phyloP scores from a whole-genome alignment of 2,113 vertebrate genomes.

The Donacobius atricapilla region DNA sequence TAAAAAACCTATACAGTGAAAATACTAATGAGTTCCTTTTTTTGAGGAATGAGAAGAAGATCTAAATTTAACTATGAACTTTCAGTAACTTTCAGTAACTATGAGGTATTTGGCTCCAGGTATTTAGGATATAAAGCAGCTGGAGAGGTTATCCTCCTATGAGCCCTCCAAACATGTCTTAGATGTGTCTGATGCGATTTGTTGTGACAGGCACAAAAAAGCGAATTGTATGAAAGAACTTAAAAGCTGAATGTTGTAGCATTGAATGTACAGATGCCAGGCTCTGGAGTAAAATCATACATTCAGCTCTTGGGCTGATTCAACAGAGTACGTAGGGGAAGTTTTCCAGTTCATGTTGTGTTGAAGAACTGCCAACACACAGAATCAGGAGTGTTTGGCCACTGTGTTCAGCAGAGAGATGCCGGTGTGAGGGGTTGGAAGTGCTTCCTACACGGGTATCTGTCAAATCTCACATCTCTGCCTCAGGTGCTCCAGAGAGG shows the following conservation, averaged over 20 bases:
- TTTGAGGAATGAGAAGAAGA: background rate
- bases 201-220: background rate
- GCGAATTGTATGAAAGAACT: background rate
- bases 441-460: background rate
- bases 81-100: background rate
- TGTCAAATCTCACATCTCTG: background rate
- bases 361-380: background rate
- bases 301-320: background rate
- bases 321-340: fast-evolving
- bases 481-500: background rate
- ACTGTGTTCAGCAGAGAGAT: background rate
- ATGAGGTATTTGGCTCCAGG: background rate
- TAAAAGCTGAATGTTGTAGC: background rate
- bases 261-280: background rate
- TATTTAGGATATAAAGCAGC: background rate
- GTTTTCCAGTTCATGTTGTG: background rate
- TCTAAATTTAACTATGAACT: slow-evolving; percentile 23
- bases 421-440: background rate
- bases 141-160: background rate
- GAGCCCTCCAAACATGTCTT: background rate
- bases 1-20: slow-evolving; percentile 29
- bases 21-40: slow-evolving; percentile 14
- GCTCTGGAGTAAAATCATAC: background rate
- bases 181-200: background rate
- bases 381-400: background rate